Evolutionary conservation across 64 coral and sea anemone species (phyloP).

Genomic region (Montipora cactus): DNA sequence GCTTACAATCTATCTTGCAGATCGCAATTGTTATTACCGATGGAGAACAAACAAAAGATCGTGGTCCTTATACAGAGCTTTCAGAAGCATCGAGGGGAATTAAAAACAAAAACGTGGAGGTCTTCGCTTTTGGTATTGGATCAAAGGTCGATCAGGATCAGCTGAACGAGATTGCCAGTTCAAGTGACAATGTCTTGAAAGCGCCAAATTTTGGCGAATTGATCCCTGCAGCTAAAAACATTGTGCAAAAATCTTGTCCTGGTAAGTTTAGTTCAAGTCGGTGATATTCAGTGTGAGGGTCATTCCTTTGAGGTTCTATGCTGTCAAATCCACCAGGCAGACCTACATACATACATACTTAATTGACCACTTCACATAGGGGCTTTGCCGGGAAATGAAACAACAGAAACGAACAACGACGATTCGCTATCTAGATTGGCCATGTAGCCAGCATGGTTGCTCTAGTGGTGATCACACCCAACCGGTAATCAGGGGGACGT

Average conservation of each 20-base stretch:
- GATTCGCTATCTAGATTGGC: too few relatives aligned
- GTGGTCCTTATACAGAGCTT: conserved; percentile 34
- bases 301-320: too few relatives aligned
- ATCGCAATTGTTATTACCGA: conserved; percentile 73
- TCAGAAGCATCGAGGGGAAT: conserved; percentile 38
- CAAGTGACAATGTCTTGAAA: conserved; percentile 1
- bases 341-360: too few relatives aligned
- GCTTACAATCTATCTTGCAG: neutral
- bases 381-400: too few relatives aligned
- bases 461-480: too few relatives aligned
- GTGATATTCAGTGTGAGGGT: too few relatives aligned
- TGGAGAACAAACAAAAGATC: conserved; percentile 49
- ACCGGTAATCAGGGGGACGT: too few relatives aligned
- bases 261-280: conserved; percentile 10
- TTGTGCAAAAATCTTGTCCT: conserved; percentile 54
- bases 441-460: too few relatives aligned
- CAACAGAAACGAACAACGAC: too few relatives aligned
- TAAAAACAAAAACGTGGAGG: conserved; percentile 24
- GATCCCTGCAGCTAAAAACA: conserved; percentile 8
- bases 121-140: conserved; percentile 69
- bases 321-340: too few relatives aligned
- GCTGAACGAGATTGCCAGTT: conserved; percentile 39
- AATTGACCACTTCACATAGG: too few relatives aligned
- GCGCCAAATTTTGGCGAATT: conserved; percentile 32
- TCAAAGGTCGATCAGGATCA: conserved; percentile 1